These are phyloP conservation scores for Morpho deidamia DNA, from an alignment of 2,888 invertebrate species.

Conservation along the genomic window DNA sequence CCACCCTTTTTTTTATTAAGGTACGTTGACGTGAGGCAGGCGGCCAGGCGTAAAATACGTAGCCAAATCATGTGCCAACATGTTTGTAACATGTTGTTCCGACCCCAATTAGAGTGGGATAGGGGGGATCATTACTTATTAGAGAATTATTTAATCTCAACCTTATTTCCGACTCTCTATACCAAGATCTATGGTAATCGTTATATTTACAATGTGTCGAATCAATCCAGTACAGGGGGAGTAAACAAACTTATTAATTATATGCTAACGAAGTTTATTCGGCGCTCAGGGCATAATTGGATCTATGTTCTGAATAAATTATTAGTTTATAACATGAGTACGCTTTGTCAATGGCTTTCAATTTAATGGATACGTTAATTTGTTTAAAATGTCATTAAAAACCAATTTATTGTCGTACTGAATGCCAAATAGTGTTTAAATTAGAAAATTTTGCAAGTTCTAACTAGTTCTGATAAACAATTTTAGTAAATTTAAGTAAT, in stretches of 20 bases:
- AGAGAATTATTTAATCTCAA: background rate
- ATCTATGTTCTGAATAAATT: slow-evolving; percentile 62
- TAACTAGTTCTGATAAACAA: no score
- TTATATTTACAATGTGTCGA: slow-evolving; percentile 8
- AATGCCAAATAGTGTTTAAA: no score
- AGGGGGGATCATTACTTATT: no score
- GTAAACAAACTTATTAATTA: slow-evolving; percentile 55
- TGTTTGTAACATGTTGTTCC: no score
- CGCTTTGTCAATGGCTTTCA: slow-evolving; percentile 17
- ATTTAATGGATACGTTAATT: slow-evolving; percentile 4
- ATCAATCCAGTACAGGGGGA: slow-evolving; percentile 24
- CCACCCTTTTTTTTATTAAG: no score
- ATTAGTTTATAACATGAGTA: slow-evolving; percentile 21
- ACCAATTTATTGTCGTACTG: no score
- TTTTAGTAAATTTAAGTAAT: no score
- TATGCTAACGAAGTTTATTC: slow-evolving; percentile 63
- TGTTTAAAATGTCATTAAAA: background rate
- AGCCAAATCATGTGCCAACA: no score
- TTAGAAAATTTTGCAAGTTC: no score
- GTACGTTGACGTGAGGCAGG: no score
- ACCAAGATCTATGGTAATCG: background rate
- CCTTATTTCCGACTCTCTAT: background rate
- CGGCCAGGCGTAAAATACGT: no score
- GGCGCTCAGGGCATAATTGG: slow-evolving; percentile 55
- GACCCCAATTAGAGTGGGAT: no score